Conservation (phyloP, 2,888 invertebrate genomes). For the Calliscelio sp. region DNA sequence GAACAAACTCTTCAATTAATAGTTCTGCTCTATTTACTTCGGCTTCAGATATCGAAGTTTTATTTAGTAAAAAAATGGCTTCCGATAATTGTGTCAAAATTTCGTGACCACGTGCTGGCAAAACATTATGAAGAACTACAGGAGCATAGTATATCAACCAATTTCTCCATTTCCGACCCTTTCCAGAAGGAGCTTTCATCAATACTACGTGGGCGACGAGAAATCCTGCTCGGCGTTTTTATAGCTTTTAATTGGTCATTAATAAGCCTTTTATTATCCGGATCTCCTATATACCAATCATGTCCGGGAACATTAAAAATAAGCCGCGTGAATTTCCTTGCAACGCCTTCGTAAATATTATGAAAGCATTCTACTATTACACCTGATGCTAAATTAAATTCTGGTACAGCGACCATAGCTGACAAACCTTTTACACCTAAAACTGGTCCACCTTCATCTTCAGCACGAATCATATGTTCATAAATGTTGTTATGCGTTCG, state of each 20-base stretch:
- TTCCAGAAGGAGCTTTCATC: constrained; percentile 37
- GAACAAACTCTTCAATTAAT: constrained; percentile 30
- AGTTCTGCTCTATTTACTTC: constrained; percentile 39
- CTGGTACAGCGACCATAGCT: background rate
- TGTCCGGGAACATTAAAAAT: background rate
- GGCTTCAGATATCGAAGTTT: constrained; percentile 14
- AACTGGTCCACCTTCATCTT: background rate
- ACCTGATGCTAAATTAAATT: constrained; percentile 18
- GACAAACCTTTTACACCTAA: background rate
- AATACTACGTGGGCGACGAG: background rate
- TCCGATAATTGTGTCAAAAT: constrained; percentile 38
- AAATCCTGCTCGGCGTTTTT: background rate
- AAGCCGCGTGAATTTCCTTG: constrained; percentile 5
- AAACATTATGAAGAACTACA: background rate
- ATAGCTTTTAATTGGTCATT: constrained; percentile 17
- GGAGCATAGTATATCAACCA: constrained; percentile 49
- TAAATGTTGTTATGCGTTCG: background rate
- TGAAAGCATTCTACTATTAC: constrained; percentile 25
- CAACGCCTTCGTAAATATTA: constrained; percentile 23
- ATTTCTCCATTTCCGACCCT: constrained; percentile 55
- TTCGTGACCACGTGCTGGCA: background rate
- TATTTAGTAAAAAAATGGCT: constrained; percentile 38
- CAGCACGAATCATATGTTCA: background rate
- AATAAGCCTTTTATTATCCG: background rate
- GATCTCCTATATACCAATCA: constrained; percentile 25